phyloP scores from a whole-genome alignment of 30 jellyfish, hydroid and myxozoan species.

The Hydractinia symbiolongicarpus region DNA sequence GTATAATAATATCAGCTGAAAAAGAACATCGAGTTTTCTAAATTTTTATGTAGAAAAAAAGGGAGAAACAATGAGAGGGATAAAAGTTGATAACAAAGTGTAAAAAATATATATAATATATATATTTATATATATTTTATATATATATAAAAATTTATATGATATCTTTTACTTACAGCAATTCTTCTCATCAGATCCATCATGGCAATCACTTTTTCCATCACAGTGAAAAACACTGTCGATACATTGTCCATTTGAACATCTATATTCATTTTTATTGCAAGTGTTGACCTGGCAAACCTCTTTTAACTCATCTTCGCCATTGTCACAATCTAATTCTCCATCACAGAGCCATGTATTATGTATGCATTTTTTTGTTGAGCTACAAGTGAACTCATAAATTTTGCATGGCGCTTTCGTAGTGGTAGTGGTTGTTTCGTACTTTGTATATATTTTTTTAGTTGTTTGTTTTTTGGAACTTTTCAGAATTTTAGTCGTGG shows the following conservation, averaged over 20 bases:
- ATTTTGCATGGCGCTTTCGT: constrained; percentile 43
- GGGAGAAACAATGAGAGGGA: not conserved
- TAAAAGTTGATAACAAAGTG: not conserved
- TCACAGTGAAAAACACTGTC: constrained; percentile 58
- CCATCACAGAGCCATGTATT: constrained; percentile 84
- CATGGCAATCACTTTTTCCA: constrained; percentile 68
- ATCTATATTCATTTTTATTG: constrained; percentile 46
- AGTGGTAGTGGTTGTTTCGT: constrained; percentile 33
- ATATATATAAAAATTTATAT: not conserved
- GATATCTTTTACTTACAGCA: constrained; percentile 25
- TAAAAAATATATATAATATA: too few species aligned
- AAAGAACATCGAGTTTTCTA: not conserved
- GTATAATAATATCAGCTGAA: constrained; percentile 38
- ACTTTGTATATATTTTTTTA: constrained; percentile 15
- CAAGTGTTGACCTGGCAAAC: constrained; percentile 47
- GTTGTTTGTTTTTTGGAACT: constrained; percentile 17
- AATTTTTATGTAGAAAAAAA: not conserved
- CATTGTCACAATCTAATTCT: constrained; percentile 75
- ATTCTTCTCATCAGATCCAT: constrained; percentile 71
- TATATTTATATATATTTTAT: not conserved
- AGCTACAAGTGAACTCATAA: constrained; percentile 30
- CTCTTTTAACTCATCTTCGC: constrained; percentile 57
- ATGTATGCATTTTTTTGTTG: constrained; percentile 43
- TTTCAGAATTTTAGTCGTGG: constrained; percentile 6
- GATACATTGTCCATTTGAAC: constrained; percentile 73